A percentile compares a stretch with the other conserved stretches of the same genome.
Evolutionary conservation across 2,113 vertebrate genomes (phyloP).

Genomic region (Oreochromis aureus): DNA sequence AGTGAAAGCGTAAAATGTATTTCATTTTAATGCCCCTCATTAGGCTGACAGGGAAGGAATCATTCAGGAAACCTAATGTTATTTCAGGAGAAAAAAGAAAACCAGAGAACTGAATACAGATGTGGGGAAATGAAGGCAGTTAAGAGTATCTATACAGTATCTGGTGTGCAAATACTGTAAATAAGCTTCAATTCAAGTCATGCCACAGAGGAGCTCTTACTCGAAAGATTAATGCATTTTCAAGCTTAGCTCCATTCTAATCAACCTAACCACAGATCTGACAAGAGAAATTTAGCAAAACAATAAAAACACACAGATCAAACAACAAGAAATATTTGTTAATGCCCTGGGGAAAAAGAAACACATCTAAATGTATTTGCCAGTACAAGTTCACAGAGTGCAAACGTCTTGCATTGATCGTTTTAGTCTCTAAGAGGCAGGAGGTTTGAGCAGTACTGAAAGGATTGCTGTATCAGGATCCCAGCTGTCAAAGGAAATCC

Average conservation of each 20-base stretch:
- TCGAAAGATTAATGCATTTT: neutral
- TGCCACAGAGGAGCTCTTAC: neutral
- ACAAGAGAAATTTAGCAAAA: neutral
- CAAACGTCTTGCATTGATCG: neutral
- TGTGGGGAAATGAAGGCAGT: neutral
- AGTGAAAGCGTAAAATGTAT: neutral
- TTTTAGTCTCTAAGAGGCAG: neutral
- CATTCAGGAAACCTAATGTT: conserved; percentile 42
- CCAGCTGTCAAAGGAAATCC: conserved; percentile 43
- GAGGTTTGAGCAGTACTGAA: neutral
- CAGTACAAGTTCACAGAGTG: neutral
- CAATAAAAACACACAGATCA: neutral
- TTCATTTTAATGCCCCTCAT: conserved; percentile 48
- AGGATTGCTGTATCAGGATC: conserved; percentile 36
- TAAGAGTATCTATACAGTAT: neutral
- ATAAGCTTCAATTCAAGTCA: neutral
- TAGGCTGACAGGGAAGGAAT: conserved; percentile 32
- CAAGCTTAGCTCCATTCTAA: neutral
- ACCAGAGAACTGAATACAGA: conserved; percentile 10
- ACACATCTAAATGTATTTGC: neutral
- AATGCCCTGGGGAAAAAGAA: neutral
- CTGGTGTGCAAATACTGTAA: neutral
- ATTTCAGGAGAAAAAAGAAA: conserved; percentile 7
- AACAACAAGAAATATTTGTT: neutral
- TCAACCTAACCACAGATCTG: neutral